These are phyloP conservation scores for Anser brachyrhynchus DNA, from an alignment of 2,113 vertebrate genomes.

Conservation along the genomic window DNA sequence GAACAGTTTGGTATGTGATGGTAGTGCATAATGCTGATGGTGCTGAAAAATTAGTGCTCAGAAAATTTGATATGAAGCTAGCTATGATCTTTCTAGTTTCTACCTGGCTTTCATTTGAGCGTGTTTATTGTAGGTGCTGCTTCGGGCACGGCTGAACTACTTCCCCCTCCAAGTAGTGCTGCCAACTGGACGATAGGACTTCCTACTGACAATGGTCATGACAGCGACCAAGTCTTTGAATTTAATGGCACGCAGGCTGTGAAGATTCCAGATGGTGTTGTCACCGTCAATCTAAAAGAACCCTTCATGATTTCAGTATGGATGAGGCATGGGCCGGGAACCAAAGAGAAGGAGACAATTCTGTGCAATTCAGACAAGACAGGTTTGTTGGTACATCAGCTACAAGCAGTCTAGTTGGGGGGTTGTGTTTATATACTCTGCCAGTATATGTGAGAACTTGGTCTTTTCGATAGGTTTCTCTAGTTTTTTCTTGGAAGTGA, in stretches of 20 bases:
- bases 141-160: constrained; percentile 88
- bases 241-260: constrained; percentile 97
- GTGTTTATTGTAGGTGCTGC: constrained; percentile 80
- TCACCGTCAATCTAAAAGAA: constrained; percentile 85
- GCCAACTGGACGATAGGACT: constrained; percentile 93
- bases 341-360: constrained; percentile 91
- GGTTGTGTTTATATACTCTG: neutral
- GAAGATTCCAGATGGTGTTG: constrained; percentile 86
- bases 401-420: accelerated
- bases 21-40: neutral
- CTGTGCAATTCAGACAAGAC: constrained; percentile 97
- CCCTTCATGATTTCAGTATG: constrained; percentile 94
- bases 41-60: neutral
- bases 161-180: constrained; percentile 88
- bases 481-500: neutral
- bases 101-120: accelerated
- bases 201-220: constrained; percentile 94
- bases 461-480: neutral
- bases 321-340: constrained; percentile 93
- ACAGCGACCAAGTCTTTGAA: constrained; percentile 98
- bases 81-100: too few relatives aligned
- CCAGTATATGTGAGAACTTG: neutral
- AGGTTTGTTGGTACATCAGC: constrained; percentile 67
- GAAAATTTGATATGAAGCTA: neutral
- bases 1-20: neutral